Evolutionary conservation across 2,888 invertebrate genomes (phyloP).

Genomic region (Trichogramma evanescens): DNA sequence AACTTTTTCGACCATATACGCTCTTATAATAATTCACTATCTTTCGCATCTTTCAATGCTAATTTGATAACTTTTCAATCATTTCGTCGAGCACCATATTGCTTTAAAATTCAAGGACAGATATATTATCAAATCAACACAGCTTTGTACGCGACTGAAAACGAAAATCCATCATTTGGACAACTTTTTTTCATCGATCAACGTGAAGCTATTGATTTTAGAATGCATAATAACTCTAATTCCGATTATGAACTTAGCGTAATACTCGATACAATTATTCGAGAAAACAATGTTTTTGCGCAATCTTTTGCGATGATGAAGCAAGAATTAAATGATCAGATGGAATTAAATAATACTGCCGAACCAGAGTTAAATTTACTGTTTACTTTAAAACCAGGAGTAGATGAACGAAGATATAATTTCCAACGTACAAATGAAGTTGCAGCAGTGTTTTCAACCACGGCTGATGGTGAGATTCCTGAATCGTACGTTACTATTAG

Average conservation of each 20-base stretch:
- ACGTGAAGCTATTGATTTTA: constrained; percentile 12
- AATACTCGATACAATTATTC: constrained; percentile 1
- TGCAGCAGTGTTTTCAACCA: constrained; percentile 22
- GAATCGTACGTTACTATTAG: constrained; percentile 24
- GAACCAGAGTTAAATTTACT: constrained; percentile 14
- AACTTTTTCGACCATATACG: constrained; percentile 4
- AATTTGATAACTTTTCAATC: constrained; percentile 20
- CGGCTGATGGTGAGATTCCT: constrained; percentile 25
- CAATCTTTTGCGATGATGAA: constrained; percentile 14
- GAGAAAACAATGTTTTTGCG: constrained; percentile 1
- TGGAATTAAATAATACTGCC: constrained; percentile 10
- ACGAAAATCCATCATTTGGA: constrained; percentile 17
- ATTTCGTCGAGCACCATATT: constrained; percentile 18
- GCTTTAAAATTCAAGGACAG: constrained; percentile 22
- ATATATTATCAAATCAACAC: constrained; percentile 24
- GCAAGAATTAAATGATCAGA: constrained; percentile 16
- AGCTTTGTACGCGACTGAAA: constrained; percentile 15
- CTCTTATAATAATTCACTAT: constrained; percentile 12
- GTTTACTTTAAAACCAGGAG: constrained; percentile 19
- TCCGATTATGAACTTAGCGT: too few relatives aligned
- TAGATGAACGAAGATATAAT: constrained; percentile 20
- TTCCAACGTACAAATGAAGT: constrained; percentile 15
- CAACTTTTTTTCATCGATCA: constrained; percentile 21
- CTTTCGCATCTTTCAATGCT: constrained; percentile 14
- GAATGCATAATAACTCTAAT: neutral